Evolutionary conservation across 2,797 vertebrate species (phyloP).

Genomic region (Paguma larvata): DNA sequence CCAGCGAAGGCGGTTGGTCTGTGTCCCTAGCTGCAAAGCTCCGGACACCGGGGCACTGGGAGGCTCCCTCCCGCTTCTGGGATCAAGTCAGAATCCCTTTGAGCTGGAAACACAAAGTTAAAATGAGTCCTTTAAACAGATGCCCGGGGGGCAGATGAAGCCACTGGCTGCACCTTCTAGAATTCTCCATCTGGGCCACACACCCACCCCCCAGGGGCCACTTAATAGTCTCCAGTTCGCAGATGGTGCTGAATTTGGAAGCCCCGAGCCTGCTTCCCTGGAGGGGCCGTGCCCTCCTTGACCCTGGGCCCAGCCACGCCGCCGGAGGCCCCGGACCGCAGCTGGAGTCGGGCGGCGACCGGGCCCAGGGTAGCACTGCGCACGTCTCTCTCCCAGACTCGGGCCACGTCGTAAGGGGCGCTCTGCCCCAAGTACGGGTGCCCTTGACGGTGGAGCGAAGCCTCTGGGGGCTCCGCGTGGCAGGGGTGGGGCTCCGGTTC

Average conservation of each 20-base stretch:
- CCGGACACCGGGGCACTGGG: too few species aligned
- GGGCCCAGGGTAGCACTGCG: not conserved
- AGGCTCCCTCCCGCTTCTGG: not conserved
- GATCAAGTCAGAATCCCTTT: not conserved
- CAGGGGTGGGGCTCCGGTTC: not conserved
- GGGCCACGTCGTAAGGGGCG: not conserved
- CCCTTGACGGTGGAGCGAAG: not conserved
- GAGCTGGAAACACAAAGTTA: not conserved
- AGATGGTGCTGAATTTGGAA: not conserved
- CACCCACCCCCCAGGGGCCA: not conserved
- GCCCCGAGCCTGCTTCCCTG: not conserved
- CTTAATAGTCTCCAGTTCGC: not conserved
- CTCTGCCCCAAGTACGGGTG: not conserved
- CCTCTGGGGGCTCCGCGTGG: not conserved
- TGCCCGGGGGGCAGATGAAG: not conserved
- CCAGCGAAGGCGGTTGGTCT: too few species aligned
- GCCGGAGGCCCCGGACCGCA: not conserved
- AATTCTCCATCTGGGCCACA: not conserved
- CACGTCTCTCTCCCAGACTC: not conserved
- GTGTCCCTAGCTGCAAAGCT: too few species aligned
- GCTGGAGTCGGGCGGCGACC: fast-evolving
- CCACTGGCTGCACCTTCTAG: not conserved
- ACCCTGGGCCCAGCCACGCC: not conserved
- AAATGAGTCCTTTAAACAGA: not conserved
- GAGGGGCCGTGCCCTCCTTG: not conserved